Base-by-base conservation (phyloP, 2,888 invertebrate species). In the Cylindroiulus punctatus region DNA sequence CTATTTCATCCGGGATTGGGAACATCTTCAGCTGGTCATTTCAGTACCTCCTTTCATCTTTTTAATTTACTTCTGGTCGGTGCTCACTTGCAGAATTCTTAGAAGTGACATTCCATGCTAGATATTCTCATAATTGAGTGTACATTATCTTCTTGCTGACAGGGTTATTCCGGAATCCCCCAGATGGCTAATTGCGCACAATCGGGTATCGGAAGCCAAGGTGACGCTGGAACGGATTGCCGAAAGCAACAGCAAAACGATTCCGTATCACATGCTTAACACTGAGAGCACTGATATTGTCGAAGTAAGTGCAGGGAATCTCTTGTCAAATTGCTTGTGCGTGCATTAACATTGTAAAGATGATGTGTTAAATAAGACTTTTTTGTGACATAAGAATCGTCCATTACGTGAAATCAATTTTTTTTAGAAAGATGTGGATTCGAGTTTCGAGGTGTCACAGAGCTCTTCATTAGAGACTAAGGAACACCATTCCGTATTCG, bases 181-280 rank as follows among this genome's bases (percentile, higher is more conserved):
- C 0, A 91, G 96, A 89, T 96, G 96, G 96, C 92, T 96, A 86
- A 91, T 95, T 85, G 93, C 94, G 17, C 93, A 93, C 87, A 93
- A 93, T 0, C 91, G 93, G 87, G 91, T 91, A 19, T 91, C 92
- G 0, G 92, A 93, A 76, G 94, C 94, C 0, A 93, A 93, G 86
- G 90, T 90, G 4, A 93, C 94, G 30, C 90, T 95, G 1, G 94
- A 90, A 47, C 92, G 91, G 88, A 94, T 93, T 1, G 94, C 87
- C 14, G 83, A 86, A 86, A 84, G 86, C 65, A 88, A 88, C 44
- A 87, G 86, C 42, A 76, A 81, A 52, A 47, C 42, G n/a, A 47
- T 87, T 81, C 42, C 76, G 2, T 22, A 52, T 47, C 10, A 26
- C n/a, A 32, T 85, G 36, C 30, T 85, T 1, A 85, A 85, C 40